Evolutionary conservation across 37 sponge, comb jelly and placozoan genomes (phyloP), one percentile per base, ranked within the genome.

Genomic region (Ephydatia muelleri): DNA sequence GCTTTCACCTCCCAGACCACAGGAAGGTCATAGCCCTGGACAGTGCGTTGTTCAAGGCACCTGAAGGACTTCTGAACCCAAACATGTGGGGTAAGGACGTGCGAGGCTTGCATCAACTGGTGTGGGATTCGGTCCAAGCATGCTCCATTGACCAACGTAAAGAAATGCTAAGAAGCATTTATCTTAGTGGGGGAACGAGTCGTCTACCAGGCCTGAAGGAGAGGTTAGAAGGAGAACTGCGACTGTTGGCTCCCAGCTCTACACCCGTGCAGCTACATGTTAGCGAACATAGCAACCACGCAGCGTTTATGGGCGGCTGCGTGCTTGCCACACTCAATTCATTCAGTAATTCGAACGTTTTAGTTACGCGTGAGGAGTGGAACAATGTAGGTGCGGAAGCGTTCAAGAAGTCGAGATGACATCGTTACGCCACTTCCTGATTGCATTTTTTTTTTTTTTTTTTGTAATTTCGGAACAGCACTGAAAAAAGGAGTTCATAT

Each of bases 61-160:
- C 88, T 19, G 96, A 95, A 48, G 96, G 96, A 1, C 75, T 90
- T 29, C 92, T 95, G 68, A 37, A 47, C 12, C 93, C 96, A 0
- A 21, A 40, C 3, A 2, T 87, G 34, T 92, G 90, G 90, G 93
- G 93, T 8, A 92, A 92, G 49, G 96, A 95, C 76, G 84, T 86
- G 2, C 85, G 80, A 0, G 88, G 93, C 4, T 5, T 95, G 12
- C 93, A 92, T 25, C 72, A 87, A 12, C 49, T 82, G 0, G 88
- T 95, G 9, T 80, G 83, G 86, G 86, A 92, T n/a, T 84, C 96
- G 35, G 65, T 95, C 25, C 91, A 95, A 65, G 88, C 93, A 29
- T 92, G 91, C 36, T 76, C 88, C 25, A 80, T 95, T 74, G 96
- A 95, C 75, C 83, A 84, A 34, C 74, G 93, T 27, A 86, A 40